Conservation (phyloP, 2,888 invertebrate species). For the Spialia ferax region DNA sequence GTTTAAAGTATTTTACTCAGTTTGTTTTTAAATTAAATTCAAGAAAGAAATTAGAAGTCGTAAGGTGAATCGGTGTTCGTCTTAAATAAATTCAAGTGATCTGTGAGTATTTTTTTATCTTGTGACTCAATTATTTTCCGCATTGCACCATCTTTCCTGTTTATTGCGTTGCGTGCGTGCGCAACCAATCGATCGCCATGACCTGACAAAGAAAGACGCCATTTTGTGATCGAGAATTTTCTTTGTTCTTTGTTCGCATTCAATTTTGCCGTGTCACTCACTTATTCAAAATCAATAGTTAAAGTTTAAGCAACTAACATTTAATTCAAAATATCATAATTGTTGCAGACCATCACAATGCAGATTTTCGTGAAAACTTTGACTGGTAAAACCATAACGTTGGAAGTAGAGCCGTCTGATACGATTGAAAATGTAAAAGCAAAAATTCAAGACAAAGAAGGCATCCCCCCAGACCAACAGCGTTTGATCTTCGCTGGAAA, state of each 20-base stretch:
- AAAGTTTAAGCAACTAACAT: background rate
- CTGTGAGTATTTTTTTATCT: slow-evolving; percentile 2
- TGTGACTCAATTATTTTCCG: slow-evolving; percentile 19
- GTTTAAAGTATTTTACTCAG: background rate
- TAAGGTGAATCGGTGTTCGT: background rate
- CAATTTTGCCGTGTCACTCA: slow-evolving; percentile 29
- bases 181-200: slow-evolving; percentile 38
- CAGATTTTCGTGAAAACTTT: slow-evolving; percentile 59
- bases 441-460: slow-evolving; percentile 51
- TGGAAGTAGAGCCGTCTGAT: slow-evolving; percentile 58
- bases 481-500: slow-evolving; percentile 59
- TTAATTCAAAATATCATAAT: background rate
- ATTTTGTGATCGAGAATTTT: slow-evolving; percentile 73
- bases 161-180: slow-evolving; percentile 26
- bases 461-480: slow-evolving; percentile 62
- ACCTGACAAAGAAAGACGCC: slow-evolving; percentile 59
- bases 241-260: slow-evolving; percentile 52
- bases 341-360: slow-evolving; percentile 30
- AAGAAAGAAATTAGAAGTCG: background rate
- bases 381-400: slow-evolving; percentile 60
- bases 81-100: background rate
- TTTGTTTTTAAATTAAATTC: background rate
- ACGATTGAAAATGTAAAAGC: slow-evolving; percentile 65
- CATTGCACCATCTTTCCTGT: slow-evolving; percentile 38
- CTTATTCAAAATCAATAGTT: slow-evolving; percentile 71